Evolutionary conservation across 2,797 vertebrate species (phyloP), one percentile per base, ranked within the genome.

Genomic region (Liasis olivaceus): DNA sequence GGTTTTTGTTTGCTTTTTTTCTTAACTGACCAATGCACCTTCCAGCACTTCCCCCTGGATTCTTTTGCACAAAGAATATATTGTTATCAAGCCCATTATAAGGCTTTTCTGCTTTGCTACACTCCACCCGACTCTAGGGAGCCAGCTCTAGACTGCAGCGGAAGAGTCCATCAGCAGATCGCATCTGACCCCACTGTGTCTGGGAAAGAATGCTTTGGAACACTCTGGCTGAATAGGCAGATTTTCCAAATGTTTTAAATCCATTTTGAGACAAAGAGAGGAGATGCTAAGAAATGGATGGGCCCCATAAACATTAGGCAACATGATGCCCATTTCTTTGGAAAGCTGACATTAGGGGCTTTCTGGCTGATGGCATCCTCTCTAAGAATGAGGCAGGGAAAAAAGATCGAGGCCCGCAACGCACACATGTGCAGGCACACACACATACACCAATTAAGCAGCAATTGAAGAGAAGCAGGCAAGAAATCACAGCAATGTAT

Each of bases 171-270:
- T 99, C 98, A 98, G 98, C 97, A 97, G 97, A 98, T 98, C 98
- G 97, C 98, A 97, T 98, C 98, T 99, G 99, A 99, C 99, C 98
- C 97, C 97, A 96, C 97, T 97, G 96, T 97, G 97, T 97, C 97
- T 88, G 96, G 95, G 97, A 96, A 98, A 98, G 98, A 98, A 98
- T 98, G 98, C 97, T 93, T 96, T 95, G 95, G 97, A 98, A 98
- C 96, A 97, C 98, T 96, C 97, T 26, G 69, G 98, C 97, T 99
- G 98, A 99, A 99, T 98, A 98, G 98, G 99, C 98, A 99, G 97
- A 99, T 99, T 99, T 99, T 99, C 98, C 99, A 98, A 99, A 99
- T 99, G 99, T 98, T 99, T 99, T 98, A 98, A 99, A 99, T 99
- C 98, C 97, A 98, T 98, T 98, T 98, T 98, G 98, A 98, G 97